Conservation (phyloP, 2,113 vertebrate species). For the Oreocharis arfaki region DNA sequence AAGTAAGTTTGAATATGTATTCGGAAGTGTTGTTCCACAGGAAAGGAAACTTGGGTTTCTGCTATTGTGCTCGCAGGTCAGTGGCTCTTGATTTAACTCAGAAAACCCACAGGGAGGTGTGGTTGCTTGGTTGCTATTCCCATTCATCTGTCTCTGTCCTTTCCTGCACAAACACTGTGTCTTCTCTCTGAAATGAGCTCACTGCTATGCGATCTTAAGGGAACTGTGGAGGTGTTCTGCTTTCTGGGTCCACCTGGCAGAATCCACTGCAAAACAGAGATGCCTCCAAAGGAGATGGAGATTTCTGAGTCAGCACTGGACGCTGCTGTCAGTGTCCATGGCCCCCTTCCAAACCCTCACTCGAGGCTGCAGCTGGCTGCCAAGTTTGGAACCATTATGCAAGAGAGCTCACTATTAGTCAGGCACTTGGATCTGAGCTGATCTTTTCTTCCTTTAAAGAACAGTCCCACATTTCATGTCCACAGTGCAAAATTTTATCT, state of each 20-base stretch:
- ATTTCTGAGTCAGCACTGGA: background rate
- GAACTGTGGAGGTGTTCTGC: background rate
- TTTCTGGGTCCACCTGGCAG: background rate
- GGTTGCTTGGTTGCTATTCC: background rate
- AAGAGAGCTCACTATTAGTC: background rate
- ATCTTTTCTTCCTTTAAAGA: conserved; percentile 3
- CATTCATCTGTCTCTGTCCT: background rate
- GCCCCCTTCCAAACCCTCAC: background rate
- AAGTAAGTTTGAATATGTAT: background rate
- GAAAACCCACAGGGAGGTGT: background rate
- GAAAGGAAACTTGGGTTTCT: background rate
- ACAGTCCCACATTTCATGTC: conserved; percentile 8
- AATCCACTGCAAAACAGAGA: background rate
- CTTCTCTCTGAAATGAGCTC: background rate
- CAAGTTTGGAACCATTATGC: background rate
- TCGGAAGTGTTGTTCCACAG: background rate
- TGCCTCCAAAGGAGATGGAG: background rate
- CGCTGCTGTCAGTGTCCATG: background rate
- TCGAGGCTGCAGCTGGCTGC: background rate
- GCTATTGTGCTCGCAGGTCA: background rate
- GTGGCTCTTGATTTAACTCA: background rate
- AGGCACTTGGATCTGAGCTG: background rate
- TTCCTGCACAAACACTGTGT: background rate
- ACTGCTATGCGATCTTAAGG: fast-evolving
- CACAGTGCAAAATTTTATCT: conserved; percentile 55